These are phyloP conservation scores for Tetraneura akinire DNA, from an alignment of 1,140 invertebrate species.

Conservation along the genomic window DNA sequence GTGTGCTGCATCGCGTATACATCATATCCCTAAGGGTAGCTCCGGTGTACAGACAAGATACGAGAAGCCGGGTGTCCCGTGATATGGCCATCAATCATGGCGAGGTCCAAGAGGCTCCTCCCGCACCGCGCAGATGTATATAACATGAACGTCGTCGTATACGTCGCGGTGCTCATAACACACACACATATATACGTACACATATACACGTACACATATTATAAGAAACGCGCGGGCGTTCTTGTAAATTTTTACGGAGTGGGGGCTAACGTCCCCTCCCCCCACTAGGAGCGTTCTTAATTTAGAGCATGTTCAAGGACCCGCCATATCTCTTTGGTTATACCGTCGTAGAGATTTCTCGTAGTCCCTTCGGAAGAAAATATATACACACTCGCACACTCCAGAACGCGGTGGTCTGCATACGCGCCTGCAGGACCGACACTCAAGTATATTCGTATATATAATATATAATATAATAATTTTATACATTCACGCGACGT, in stretches of 20 bases:
- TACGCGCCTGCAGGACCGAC: not conserved
- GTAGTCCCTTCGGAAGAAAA: slow-evolving; percentile 9
- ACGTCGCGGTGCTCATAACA: not conserved
- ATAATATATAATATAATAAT: too few species aligned
- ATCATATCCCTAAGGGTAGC: slow-evolving; percentile 30
- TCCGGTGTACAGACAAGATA: slow-evolving; percentile 44
- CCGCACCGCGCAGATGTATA: slow-evolving; percentile 19
- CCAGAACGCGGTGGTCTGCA: not conserved
- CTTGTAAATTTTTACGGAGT: not conserved
- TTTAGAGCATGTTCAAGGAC: slow-evolving; percentile 50
- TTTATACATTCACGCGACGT: too few species aligned
- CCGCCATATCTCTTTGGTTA: slow-evolving; percentile 33
- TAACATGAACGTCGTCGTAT: not conserved
- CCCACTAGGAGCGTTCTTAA: slow-evolving; percentile 27
- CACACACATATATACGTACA: not conserved
- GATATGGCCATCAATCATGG: slow-evolving; percentile 33
- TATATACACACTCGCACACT: not conserved
- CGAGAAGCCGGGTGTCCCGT: slow-evolving; percentile 42
- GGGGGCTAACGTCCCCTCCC: slow-evolving; percentile 1
- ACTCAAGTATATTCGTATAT: too few species aligned
- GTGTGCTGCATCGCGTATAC: not conserved
- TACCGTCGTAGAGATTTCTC: not conserved
- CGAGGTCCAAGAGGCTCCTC: slow-evolving; percentile 47
- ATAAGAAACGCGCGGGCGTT: not conserved
- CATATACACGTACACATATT: not conserved